Evolutionary conservation across 2,888 invertebrate species (phyloP), one percentile per base, ranked within the genome.

Genomic region (Platycheirus rosarum): DNA sequence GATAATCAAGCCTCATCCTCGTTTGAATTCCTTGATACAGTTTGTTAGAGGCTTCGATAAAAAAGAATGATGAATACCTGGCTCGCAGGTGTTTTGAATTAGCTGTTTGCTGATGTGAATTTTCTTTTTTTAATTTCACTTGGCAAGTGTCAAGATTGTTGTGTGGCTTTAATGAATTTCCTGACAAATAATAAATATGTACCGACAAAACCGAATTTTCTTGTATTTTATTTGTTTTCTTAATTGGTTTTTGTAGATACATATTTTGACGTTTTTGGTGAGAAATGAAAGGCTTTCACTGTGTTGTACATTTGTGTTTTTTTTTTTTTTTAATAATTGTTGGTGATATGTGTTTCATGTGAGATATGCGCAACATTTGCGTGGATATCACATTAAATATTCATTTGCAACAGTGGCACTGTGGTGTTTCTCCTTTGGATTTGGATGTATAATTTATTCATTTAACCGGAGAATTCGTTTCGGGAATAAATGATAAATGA

Each of bases 381-480:
- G 57, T 65, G 57, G 49, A 65, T 70, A 70, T 77, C n/a, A 35
- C 70, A 77, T 77, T 71, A 49, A 71, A 49, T 63, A 71, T 71
- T 70, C 63, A 71, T 71, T 70, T 49, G 57, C 70, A 48, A 63
- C 63, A 49, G 6, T 55, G 35, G 35, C 13, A 18, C 20, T n/a
- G 40, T 18, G 5, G 35, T 8, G 11, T 37, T 44, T 55, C 14
- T 44, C 14, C 23, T 23, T 53, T 3, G 0, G 14, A 32, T 13
- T 49, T 5, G 20, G 16, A 23, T 37, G n/a, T 18, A 40, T 42
- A 20, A 51, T 62, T 62, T 62, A 70, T 70, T 70, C 48, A 70
- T 70, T 49, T 35, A 49, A 49, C 51, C 32, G 23, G 16, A 29
- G 29, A 29, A 51, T 29, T 16, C 7, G 4, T 51, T 51, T 16